Conservation (phyloP, 2,113 vertebrate genomes). For the Gorilla gorilla region DNA sequence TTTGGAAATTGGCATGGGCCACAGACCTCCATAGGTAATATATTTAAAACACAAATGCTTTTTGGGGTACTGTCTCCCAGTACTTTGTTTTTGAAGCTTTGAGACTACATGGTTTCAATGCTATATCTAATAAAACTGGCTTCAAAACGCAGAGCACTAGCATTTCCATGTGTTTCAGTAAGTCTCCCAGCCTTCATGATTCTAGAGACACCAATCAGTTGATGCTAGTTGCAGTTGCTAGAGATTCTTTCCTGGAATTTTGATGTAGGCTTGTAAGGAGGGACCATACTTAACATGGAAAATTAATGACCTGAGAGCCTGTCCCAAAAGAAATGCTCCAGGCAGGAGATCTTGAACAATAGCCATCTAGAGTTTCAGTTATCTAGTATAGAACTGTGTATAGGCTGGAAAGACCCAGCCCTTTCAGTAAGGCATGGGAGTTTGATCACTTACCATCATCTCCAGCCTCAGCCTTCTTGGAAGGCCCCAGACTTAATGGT, state of each 20-base stretch:
- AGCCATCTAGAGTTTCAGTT: neutral
- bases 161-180: slow-evolving; percentile 19
- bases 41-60: neutral
- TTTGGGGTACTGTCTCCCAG: neutral
- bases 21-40: neutral
- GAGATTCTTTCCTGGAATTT: slow-evolving; percentile 62
- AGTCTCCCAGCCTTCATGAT: slow-evolving; percentile 42
- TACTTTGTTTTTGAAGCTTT: slow-evolving; percentile 44
- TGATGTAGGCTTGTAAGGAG: neutral
- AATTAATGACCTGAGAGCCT: slow-evolving; percentile 5
- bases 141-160: slow-evolving; percentile 45
- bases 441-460: neutral
- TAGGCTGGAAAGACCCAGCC: neutral
- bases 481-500: neutral
- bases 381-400: neutral
- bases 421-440: accelerated
- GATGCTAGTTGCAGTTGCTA: slow-evolving; percentile 60
- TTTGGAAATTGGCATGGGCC: neutral
- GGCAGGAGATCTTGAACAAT: neutral
- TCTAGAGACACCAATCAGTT: slow-evolving; percentile 50
- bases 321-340: neutral
- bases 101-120: neutral
- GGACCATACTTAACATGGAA: neutral
- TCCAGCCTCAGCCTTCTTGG: neutral
- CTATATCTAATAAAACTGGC: slow-evolving; percentile 38